These are phyloP conservation scores for Tricholauxania praeusta DNA, from an alignment of 2,888 invertebrate species.

Conservation along the genomic window DNA sequence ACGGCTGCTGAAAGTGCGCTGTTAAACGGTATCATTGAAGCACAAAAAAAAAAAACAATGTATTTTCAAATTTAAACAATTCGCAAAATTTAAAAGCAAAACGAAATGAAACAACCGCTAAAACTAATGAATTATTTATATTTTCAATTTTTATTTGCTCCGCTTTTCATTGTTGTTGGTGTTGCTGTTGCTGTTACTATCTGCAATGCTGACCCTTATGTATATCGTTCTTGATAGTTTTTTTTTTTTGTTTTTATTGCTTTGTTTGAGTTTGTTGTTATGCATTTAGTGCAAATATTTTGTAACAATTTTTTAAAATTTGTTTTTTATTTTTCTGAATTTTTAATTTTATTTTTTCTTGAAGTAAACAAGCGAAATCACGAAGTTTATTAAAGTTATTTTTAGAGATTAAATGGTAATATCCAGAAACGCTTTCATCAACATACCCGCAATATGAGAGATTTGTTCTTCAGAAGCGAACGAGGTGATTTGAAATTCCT, in stretches of 20 bases:
- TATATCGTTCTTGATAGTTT: conserved; percentile 1
- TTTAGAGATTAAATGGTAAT: too few relatives aligned
- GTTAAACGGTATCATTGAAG: conserved; percentile 23
- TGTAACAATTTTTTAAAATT: neutral
- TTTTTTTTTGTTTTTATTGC: conserved; percentile 1
- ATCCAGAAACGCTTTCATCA: too few relatives aligned
- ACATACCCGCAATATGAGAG: too few relatives aligned
- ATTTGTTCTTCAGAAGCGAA: too few relatives aligned
- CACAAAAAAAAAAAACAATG: conserved; percentile 10
- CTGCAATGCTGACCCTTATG: neutral
- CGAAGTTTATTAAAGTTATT: too few relatives aligned
- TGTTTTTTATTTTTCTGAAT: too few relatives aligned
- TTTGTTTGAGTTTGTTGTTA: conserved; percentile 15
- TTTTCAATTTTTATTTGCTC: neutral
- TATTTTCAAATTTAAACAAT: conserved; percentile 34
- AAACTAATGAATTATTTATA: conserved; percentile 37
- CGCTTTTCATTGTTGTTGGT: conserved; percentile 6
- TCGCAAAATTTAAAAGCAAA: conserved; percentile 28
- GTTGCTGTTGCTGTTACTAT: conserved; percentile 7
- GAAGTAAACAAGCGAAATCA: too few relatives aligned
- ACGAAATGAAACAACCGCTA: conserved; percentile 22
- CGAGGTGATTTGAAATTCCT: too few relatives aligned
- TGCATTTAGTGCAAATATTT: conserved; percentile 20
- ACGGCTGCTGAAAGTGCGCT: conserved; percentile 1
- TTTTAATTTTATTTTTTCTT: too few relatives aligned